Percentiles rank a stretch among this genome's conserved stretches.
These are phyloP conservation scores for Panulirus ornatus DNA, from an alignment of 1,140 invertebrate species.

Conservation along the genomic window DNA sequence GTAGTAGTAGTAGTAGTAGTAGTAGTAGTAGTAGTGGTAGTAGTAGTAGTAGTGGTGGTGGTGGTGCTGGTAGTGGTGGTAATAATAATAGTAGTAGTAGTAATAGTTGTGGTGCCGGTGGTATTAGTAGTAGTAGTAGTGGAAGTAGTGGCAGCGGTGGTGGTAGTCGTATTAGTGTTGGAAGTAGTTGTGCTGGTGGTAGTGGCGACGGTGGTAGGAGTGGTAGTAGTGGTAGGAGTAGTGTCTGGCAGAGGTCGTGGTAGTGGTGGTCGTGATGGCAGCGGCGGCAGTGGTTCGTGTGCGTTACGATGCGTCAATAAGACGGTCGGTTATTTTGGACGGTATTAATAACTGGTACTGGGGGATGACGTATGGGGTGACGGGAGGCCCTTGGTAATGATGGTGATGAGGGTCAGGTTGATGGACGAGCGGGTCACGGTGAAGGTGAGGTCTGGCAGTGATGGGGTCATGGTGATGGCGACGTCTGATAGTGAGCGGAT, in stretches of 20 bases:
- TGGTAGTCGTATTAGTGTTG: not conserved
- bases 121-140: conserved; percentile 11
- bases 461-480: not conserved
- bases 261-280: not conserved
- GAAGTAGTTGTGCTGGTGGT: not conserved
- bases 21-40: not conserved
- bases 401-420: not conserved
- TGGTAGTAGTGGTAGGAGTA: not conserved
- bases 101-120: too few species aligned
- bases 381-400: not conserved
- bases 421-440: not conserved
- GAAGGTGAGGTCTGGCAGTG: not conserved
- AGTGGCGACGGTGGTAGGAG: not conserved
- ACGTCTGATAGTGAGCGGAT: too few species aligned
- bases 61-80: not conserved
- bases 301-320: not conserved
- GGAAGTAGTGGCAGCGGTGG: not conserved
- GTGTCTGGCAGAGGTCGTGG: conserved; percentile 8
- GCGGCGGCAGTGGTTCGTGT: not conserved
- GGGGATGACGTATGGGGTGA: conserved; percentile 23
- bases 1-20: not conserved
- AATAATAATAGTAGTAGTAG: not conserved
- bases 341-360: not conserved
- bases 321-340: conserved; percentile 9
- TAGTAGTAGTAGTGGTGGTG: conserved; percentile 18